Evolutionary conservation across 2,797 vertebrate genomes (phyloP), one percentile per base, ranked within the genome.

Genomic region (Percopsis omiscomaycus): DNA sequence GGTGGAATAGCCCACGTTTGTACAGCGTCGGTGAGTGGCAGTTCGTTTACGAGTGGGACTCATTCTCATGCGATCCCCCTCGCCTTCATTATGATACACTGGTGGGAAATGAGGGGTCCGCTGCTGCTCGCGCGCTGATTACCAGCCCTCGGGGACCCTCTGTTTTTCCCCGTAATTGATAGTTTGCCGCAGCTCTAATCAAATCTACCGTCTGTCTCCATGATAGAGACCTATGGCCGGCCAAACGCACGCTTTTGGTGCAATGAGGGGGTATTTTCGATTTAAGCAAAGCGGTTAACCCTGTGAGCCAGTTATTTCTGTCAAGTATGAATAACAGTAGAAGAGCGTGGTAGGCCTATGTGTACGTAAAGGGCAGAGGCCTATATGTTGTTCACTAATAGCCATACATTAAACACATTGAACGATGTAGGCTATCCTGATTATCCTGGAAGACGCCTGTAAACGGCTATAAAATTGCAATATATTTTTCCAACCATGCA

Each of bases 71-170:
- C 32, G 16, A 50, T 71, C 59, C 69, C 28, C 48, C 68, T 49
- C 68, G 60, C 66, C 61, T 69, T 73, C 61, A 80, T 74, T 72
- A 69, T 74, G 64, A 76, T 63, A 59, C 59, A 74, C 44, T 77
- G 61, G 53, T 59, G 79, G 65, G 68, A 67, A 73, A 66, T 54
- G 65, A 77, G 72, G 66, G 71, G 65, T 69, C 53, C 8, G 42
- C 64, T 64, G 53, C 74, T 77, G 69, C 58, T 71, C 51, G 55
- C 60, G 66, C 61, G 77, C 82, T 77, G 84, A 88, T 83, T 86
- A 82, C 77, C 76, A 55, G 57, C 85, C 66, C 68, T 80, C 68
- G 68, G 77, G 82, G 82, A 86, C 79, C 75, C 68, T 73, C 71
- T 57, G 70, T 77, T 75, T 66, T 70, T 60, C 73, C 55, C 46